Evolutionary conservation across 2,888 invertebrate genomes (phyloP).

Genomic region (Zeuzera pyrina): DNA sequence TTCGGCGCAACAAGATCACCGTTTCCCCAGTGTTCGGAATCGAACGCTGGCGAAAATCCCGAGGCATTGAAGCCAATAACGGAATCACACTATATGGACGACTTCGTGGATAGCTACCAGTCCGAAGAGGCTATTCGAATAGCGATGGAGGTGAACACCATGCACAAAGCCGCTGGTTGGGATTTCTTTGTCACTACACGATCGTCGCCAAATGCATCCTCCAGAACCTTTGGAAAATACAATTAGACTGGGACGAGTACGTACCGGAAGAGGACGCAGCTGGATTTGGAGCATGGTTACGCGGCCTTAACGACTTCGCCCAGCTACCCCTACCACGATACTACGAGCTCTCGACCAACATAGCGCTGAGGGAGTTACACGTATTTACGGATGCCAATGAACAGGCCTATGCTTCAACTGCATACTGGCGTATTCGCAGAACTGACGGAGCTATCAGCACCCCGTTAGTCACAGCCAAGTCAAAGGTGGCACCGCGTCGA

Average conservation of each 20-base stretch:
- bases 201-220: no score
- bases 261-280: constrained; percentile 17
- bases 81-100: no score
- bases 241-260: constrained; percentile 1
- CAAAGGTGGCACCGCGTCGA: constrained; percentile 11
- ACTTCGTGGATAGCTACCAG: no score
- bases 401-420: constrained; percentile 16
- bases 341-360: constrained; percentile 5
- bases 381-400: constrained; percentile 21
- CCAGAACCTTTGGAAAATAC: no score
- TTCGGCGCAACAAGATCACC: no score
- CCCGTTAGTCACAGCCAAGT: constrained; percentile 12
- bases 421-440: constrained; percentile 14
- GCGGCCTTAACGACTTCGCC: constrained; percentile 21
- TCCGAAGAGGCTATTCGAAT: constrained; percentile 2
- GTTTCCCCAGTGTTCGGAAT: no score
- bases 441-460: no score
- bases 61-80: no score
- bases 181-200: no score
- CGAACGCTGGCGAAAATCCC: constrained; percentile 12
- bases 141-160: constrained; percentile 1
- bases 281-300: constrained; percentile 17
- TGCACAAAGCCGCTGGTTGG: no score
- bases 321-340: constrained; percentile 4
- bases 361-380: constrained; percentile 17